These are phyloP conservation scores for Lithophane ornitopus DNA, from an alignment of 2,888 invertebrate genomes.

Conservation along the genomic window DNA sequence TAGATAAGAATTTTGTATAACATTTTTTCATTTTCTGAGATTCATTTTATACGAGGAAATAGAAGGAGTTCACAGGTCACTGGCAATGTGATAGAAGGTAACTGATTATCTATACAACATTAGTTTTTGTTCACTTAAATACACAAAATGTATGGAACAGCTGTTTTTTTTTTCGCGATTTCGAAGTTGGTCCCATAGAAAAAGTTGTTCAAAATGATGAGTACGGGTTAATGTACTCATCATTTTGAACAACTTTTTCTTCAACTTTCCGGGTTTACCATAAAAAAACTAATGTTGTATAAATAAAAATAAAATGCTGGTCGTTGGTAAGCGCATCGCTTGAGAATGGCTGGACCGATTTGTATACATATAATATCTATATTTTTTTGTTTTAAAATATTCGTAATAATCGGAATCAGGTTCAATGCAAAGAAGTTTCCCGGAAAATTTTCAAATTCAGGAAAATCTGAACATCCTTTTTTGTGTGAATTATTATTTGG, in stretches of 20 bases:
- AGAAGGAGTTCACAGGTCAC: slow-evolving; percentile 11
- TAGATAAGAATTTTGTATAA: slow-evolving; percentile 14
- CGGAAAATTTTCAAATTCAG: background rate
- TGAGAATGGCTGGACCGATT: background rate
- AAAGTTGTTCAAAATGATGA: no score
- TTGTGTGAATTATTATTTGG: background rate
- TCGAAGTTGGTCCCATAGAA: no score
- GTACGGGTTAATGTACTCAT: no score
- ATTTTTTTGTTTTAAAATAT: background rate
- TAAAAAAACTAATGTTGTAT: no score
- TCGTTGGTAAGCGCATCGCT: no score
- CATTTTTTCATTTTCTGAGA: slow-evolving; percentile 1
- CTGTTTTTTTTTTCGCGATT: no score
- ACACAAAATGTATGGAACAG: no score
- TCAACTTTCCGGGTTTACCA: no score
- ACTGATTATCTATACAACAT: slow-evolving; percentile 1
- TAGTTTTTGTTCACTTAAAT: no score
- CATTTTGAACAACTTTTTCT: no score
- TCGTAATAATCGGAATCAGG: background rate
- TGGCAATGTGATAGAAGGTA: background rate
- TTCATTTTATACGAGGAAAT: background rate
- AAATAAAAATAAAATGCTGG: no score
- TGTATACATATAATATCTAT: background rate
- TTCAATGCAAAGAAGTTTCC: background rate
- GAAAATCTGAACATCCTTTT: background rate